These are phyloP conservation scores for Cirrhinus mrigala DNA, from an alignment of 2,797 vertebrate species.

Conservation along the genomic window DNA sequence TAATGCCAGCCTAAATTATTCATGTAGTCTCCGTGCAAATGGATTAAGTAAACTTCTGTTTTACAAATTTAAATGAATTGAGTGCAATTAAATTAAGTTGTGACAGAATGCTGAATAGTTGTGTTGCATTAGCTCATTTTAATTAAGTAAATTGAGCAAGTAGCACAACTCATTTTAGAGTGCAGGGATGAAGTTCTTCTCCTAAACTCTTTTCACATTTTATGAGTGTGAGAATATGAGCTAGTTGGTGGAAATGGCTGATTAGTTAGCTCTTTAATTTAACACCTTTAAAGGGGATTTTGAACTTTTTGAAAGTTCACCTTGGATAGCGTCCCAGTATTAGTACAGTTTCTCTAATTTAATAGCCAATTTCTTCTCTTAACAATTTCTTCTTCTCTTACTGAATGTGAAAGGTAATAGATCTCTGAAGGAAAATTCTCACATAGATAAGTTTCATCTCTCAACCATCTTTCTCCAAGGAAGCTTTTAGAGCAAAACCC, in stretches of 20 bases:
- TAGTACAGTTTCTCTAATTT: neutral
- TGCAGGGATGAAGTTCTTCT: neutral
- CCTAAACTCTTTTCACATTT: neutral
- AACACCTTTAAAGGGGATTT: neutral
- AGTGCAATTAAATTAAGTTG: conserved; percentile 20
- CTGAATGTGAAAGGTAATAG: conserved; percentile 5
- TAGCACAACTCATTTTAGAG: neutral
- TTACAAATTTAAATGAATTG: conserved; percentile 12
- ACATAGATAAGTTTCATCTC: neutral
- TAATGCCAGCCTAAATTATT: conserved; percentile 11
- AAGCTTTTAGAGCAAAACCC: conserved; percentile 17
- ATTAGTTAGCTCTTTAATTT: neutral
- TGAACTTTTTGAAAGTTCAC: neutral
- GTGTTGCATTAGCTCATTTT: conserved; percentile 29
- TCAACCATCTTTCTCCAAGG: neutral
- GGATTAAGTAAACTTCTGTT: conserved; percentile 20
- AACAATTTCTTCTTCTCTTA: neutral
- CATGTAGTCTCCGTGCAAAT: conserved; percentile 18
- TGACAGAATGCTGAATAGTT: conserved; percentile 4
- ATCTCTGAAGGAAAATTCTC: conserved; percentile 3
- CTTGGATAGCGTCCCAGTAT: neutral
- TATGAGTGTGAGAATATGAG: neutral
- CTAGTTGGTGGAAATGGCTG: neutral
- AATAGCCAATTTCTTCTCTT: neutral
- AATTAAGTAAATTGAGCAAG: conserved; percentile 1